Percentiles rank a stretch among this genome's conserved stretches.
These are phyloP conservation scores for Cololabis saira DNA, from an alignment of 2,113 vertebrate genomes.

Conservation along the genomic window DNA sequence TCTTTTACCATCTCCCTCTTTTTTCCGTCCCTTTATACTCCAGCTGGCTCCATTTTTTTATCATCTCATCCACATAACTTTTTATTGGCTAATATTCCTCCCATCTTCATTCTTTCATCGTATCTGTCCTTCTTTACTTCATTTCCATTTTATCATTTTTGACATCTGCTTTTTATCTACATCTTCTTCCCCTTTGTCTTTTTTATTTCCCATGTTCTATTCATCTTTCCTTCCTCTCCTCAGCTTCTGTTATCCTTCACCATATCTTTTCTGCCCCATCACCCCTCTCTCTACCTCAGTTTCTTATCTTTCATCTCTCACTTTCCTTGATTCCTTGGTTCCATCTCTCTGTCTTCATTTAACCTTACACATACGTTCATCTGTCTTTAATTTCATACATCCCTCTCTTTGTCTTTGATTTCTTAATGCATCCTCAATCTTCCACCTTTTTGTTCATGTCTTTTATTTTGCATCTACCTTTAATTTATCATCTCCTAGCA, in stretches of 20 bases:
- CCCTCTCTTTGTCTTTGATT: background rate
- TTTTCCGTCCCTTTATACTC: background rate
- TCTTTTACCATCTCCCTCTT: background rate
- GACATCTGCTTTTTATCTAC: background rate
- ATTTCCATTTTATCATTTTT: background rate
- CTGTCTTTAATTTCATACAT: background rate
- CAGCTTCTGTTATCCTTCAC: too few relatives aligned
- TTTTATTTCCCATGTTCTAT: background rate
- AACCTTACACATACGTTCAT: background rate
- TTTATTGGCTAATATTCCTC: background rate
- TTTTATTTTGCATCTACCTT: background rate
- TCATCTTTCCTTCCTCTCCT: too few relatives aligned
- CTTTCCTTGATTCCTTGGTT: background rate
- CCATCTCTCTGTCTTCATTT: background rate
- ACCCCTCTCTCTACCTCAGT: background rate
- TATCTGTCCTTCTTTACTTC: background rate
- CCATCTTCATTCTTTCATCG: background rate
- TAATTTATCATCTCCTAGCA: background rate
- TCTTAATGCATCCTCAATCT: background rate
- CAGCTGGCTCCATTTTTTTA: background rate
- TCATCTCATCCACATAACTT: too few relatives aligned
- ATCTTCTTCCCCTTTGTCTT: background rate
- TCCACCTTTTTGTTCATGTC: background rate
- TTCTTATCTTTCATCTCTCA: background rate
- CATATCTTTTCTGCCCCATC: background rate